phyloP scores from a whole-genome alignment of 2,113 vertebrate genomes.

The Jaculus jaculus region DNA sequence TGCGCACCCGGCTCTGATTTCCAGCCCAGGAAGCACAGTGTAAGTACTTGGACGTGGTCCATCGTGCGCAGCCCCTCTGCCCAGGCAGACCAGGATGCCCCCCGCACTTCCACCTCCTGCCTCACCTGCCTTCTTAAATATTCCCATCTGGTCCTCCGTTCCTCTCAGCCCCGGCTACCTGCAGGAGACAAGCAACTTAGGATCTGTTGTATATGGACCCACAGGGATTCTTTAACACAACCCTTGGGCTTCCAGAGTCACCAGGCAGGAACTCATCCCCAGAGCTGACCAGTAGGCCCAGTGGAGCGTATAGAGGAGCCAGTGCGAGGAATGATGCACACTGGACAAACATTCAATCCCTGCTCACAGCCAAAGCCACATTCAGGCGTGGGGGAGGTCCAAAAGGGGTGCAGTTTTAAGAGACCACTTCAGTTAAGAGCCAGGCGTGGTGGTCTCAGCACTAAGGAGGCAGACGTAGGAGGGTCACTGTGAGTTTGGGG shows the following conservation, averaged over 20 bases:
- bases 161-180: background rate
- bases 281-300: background rate
- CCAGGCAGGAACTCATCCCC: background rate
- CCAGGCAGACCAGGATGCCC: background rate
- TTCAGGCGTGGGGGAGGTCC: background rate
- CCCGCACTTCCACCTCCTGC: background rate
- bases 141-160: rapidly evolving
- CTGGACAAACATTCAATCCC: too few relatives aligned
- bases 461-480: too few relatives aligned
- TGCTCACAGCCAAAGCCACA: background rate
- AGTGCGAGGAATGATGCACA: rapidly evolving
- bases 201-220: background rate
- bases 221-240: rapidly evolving
- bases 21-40: background rate
- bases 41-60: background rate
- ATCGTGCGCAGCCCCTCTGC: background rate
- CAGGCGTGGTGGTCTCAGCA: too few relatives aligned
- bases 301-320: too few relatives aligned
- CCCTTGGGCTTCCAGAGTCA: rapidly evolving
- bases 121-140: background rate
- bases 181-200: background rate
- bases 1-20: background rate
- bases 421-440: background rate
- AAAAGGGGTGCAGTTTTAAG: background rate
- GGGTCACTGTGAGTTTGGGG: too few relatives aligned